These are phyloP conservation scores for Phylloscopus whistleri DNA, from an alignment of 2,113 vertebrate species.

Conservation along the genomic window DNA sequence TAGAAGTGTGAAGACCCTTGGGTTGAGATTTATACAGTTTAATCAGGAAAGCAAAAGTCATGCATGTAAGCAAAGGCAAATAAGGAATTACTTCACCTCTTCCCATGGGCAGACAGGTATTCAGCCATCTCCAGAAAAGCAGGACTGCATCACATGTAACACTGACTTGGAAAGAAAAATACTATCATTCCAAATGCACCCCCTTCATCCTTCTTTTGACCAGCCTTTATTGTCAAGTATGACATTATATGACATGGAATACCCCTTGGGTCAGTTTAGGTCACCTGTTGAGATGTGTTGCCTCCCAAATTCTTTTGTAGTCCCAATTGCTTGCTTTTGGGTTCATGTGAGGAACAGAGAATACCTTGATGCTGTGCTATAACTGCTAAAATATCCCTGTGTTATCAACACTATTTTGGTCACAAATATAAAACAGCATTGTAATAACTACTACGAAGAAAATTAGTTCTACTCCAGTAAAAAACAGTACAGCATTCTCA, in stretches of 20 bases:
- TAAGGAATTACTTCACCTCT: neutral
- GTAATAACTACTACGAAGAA: neutral
- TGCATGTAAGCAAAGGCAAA: neutral
- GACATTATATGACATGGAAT: neutral
- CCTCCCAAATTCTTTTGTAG: neutral
- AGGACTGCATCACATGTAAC: rapidly evolving
- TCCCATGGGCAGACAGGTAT: neutral
- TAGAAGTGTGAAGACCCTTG: neutral
- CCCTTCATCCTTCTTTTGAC: neutral
- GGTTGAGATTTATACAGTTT: neutral
- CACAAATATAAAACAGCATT: neutral
- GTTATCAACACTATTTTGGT: neutral
- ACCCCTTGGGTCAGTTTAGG: neutral
- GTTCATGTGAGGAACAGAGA: neutral
- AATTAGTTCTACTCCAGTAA: neutral
- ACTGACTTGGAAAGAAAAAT: neutral
- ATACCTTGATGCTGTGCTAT: too few species aligned
- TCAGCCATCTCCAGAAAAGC: neutral
- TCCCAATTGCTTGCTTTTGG: neutral
- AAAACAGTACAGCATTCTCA: neutral
- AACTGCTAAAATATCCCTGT: neutral
- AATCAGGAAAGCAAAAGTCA: neutral
- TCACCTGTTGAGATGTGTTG: neutral
- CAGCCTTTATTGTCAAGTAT: neutral
- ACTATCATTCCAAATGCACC: neutral